Percentiles rank a stretch among this genome's conserved stretches.
phyloP scores from a whole-genome alignment of 2,113 vertebrate genomes.

The Polypterus bichir region DNA sequence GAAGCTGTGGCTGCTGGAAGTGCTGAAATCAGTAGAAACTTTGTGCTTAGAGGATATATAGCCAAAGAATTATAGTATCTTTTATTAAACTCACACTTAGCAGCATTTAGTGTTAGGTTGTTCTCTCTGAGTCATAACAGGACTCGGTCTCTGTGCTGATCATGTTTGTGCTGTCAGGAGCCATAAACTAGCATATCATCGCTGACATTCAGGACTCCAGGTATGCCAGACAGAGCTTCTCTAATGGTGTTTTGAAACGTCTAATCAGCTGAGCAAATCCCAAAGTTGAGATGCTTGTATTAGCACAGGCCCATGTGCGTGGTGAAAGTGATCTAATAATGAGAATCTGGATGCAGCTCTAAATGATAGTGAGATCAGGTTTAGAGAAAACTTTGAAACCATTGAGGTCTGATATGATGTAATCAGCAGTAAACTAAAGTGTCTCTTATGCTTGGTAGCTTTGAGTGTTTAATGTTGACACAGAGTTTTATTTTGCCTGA shows the following conservation, averaged over 20 bases:
- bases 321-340: slow-evolving; percentile 21
- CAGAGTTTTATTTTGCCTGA: background rate
- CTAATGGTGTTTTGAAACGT: slow-evolving; percentile 17
- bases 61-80: too few species aligned
- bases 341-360: slow-evolving; percentile 16
- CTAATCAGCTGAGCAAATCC: slow-evolving; percentile 21
- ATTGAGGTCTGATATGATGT: slow-evolving; percentile 6
- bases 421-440: background rate
- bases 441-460: background rate
- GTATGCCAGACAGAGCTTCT: slow-evolving; percentile 9
- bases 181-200: slow-evolving; percentile 14
- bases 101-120: background rate
- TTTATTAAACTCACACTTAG: background rate
- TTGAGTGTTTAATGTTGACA: background rate
- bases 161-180: background rate
- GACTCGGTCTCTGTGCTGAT: background rate
- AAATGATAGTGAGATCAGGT: slow-evolving; percentile 11
- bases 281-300: slow-evolving; percentile 18
- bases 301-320: slow-evolving; percentile 11
- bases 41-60: background rate
- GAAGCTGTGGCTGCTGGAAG: background rate
- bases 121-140: background rate
- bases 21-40: background rate
- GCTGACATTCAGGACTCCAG: slow-evolving; percentile 11
- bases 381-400: background rate